Percentiles rank a stretch among this genome's conserved stretches.
Evolutionary conservation across 2,888 invertebrate species (phyloP).

Genomic region (Camptogramma bilineatum): DNA sequence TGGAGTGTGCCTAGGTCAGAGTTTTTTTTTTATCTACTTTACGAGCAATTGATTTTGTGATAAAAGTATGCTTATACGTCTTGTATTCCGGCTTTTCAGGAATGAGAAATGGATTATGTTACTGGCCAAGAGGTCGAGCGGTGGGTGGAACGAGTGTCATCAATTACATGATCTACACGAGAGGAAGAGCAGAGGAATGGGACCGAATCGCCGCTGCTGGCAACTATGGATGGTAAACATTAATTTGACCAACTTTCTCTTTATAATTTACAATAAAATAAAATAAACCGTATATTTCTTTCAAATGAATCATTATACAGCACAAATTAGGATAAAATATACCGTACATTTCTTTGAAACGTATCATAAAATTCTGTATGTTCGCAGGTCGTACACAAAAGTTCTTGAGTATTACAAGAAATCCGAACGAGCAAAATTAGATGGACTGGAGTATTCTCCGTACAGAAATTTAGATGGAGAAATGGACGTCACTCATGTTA

Average conservation of each 20-base stretch:
- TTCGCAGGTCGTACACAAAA: slow-evolving; percentile 85
- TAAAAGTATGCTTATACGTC: neutral
- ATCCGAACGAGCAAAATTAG: slow-evolving; percentile 78
- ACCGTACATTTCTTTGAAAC: neutral
- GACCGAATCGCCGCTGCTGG: slow-evolving; percentile 88
- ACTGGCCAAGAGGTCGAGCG: slow-evolving; percentile 90
- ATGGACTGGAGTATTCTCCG: slow-evolving; percentile 69
- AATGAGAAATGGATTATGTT: slow-evolving; percentile 80
- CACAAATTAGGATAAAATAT: neutral
- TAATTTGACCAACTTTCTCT: neutral
- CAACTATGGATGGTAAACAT: slow-evolving; percentile 87
- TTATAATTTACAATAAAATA: neutral
- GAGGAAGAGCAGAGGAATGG: slow-evolving; percentile 90
- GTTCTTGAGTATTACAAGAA: slow-evolving; percentile 85
- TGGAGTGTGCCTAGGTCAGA: slow-evolving; percentile 79
- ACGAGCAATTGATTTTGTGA: neutral
- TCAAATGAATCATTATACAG: too few relatives aligned
- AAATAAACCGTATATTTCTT: too few relatives aligned
- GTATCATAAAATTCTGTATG: neutral
- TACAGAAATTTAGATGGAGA: slow-evolving; percentile 86
- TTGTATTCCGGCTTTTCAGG: slow-evolving; percentile 50
- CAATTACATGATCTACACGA: slow-evolving; percentile 93
- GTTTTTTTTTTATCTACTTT: neutral
- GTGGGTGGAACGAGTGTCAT: slow-evolving; percentile 93
- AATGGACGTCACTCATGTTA: slow-evolving; percentile 85